These are phyloP conservation scores for Neopipo cinnamomea DNA, from an alignment of 2,113 vertebrate species.

Conservation along the genomic window DNA sequence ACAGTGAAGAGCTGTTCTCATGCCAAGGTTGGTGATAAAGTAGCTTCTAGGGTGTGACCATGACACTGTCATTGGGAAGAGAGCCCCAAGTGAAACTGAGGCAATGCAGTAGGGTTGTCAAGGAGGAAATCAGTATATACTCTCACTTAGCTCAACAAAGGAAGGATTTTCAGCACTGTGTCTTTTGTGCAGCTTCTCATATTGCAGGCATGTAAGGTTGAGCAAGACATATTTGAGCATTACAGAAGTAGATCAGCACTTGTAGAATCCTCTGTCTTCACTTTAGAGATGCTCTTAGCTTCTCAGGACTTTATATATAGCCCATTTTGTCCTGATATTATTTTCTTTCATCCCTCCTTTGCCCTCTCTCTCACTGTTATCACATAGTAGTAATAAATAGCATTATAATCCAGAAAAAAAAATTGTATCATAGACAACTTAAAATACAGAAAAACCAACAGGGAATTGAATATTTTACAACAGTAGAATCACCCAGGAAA, in stretches of 20 bases:
- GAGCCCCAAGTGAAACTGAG: background rate
- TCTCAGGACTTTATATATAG: background rate
- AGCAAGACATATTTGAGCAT: background rate
- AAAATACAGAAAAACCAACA: background rate
- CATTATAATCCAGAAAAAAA: background rate
- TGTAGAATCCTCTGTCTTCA: background rate
- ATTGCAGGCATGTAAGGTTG: background rate
- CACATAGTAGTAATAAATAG: background rate
- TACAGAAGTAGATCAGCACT: background rate
- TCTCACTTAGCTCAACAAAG: background rate
- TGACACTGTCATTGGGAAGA: background rate
- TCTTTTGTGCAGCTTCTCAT: background rate
- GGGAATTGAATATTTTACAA: background rate
- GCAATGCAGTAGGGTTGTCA: background rate
- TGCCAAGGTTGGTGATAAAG: background rate
- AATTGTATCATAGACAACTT: background rate
- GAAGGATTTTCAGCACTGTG: background rate
- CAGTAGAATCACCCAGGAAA: background rate
- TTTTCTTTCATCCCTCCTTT: background rate
- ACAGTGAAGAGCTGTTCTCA: background rate
- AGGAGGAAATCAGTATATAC: background rate
- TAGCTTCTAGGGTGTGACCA: background rate
- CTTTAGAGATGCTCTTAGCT: background rate
- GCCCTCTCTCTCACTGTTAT: background rate
- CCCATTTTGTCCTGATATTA: background rate